Percentiles rank a stretch among this genome's conserved stretches.
phyloP scores from a whole-genome alignment of 2,113 vertebrate genomes.

The Hemibagrus wyckioides region DNA sequence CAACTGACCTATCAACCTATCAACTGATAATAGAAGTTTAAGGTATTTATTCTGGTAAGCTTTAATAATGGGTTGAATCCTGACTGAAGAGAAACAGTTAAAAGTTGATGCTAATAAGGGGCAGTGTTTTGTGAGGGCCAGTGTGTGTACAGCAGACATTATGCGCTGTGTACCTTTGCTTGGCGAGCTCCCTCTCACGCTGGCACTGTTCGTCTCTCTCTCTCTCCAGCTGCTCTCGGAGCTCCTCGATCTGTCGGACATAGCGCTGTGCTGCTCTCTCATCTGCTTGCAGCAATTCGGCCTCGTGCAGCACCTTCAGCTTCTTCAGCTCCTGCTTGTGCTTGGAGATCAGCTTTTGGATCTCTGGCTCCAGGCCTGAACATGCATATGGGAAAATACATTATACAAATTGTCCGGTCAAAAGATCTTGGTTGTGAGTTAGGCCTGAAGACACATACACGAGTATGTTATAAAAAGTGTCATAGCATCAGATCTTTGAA shows the following conservation, averaged over 20 bases:
- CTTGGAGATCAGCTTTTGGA: constrained; percentile 90
- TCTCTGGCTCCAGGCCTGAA: constrained; percentile 92
- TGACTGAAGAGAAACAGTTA: not conserved
- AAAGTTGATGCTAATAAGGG: not conserved
- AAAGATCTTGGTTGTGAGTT: not conserved
- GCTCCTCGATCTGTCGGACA: constrained; percentile 79
- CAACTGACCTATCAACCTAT: no score
- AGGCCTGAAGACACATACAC: constrained; percentile 74
- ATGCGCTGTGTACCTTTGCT: constrained; percentile 73
- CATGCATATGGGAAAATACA: not conserved
- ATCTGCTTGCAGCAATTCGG: constrained; percentile 83
- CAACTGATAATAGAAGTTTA: not conserved
- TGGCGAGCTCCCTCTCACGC: constrained; percentile 81
- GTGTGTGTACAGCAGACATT: not conserved
- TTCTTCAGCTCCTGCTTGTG: constrained; percentile 89
- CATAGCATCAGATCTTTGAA: not conserved
- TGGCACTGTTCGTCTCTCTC: constrained; percentile 84
- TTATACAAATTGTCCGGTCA: not conserved
- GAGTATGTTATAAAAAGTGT: not conserved
- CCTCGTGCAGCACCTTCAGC: constrained; percentile 85
- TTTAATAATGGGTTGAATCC: not conserved
- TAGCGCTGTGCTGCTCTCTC: constrained; percentile 80
- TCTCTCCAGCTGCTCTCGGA: constrained; percentile 79
- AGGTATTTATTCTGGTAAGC: not conserved
- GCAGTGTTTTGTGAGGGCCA: not conserved